These are phyloP conservation scores for Danaus chrysippus DNA, from an alignment of 2,888 invertebrate species.

Conservation along the genomic window DNA sequence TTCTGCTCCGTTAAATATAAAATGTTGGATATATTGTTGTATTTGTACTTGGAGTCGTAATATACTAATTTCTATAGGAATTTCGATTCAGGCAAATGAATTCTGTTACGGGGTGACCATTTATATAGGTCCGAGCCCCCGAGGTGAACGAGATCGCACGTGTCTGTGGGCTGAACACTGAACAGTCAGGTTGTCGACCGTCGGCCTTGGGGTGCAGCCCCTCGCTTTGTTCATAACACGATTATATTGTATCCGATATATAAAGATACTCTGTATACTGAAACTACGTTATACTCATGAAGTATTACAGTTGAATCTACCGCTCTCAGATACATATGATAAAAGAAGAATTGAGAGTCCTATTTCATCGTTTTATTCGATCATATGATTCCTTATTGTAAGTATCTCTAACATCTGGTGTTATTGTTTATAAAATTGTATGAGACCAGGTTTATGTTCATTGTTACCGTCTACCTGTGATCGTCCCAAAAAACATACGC, in stretches of 20 bases:
- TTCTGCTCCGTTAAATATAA: too few relatives aligned
- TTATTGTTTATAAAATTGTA: not conserved
- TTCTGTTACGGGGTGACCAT: constrained; percentile 24
- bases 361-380: too few relatives aligned
- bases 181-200: constrained; percentile 67
- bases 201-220: constrained; percentile 64
- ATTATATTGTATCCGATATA: constrained; percentile 14
- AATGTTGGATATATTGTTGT: too few relatives aligned
- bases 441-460: constrained; percentile 4
- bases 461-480: constrained; percentile 32
- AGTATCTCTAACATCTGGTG: too few relatives aligned
- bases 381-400: too few relatives aligned
- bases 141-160: constrained; percentile 67
- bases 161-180: constrained; percentile 46
- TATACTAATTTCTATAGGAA: not conserved
- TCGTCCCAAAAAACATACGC: constrained; percentile 26
- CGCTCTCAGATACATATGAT: too few relatives aligned
- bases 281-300: constrained; percentile 6
- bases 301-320: constrained; percentile 20
- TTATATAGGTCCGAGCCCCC: constrained; percentile 20
- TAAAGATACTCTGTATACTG: constrained; percentile 4
- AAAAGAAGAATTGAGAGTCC: too few relatives aligned
- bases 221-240: constrained; percentile 34
- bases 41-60: too few relatives aligned
- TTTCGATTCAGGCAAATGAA: not conserved